These are phyloP conservation scores for Plagiodera versicolora DNA, from an alignment of 2,888 invertebrate genomes.

Conservation along the genomic window DNA sequence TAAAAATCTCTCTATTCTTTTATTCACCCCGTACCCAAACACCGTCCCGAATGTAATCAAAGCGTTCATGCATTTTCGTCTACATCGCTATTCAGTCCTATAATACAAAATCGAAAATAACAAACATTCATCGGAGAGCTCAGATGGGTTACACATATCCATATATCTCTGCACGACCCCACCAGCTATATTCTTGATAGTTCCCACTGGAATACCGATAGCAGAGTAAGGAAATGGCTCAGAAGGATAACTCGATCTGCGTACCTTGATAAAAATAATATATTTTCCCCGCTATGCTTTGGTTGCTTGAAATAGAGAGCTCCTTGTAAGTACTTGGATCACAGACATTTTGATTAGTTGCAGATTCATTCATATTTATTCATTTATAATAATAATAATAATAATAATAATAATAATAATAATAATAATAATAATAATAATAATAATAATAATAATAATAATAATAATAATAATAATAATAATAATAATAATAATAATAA, in stretches of 20 bases:
- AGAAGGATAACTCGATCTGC: neutral
- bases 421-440: no score
- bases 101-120: neutral
- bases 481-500: no score
- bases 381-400: no score
- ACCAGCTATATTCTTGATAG: neutral
- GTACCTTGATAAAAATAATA: neutral
- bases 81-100: neutral
- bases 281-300: neutral
- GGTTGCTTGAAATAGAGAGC: neutral
- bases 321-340: neutral
- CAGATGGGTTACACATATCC: neutral
- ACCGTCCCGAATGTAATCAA: neutral
- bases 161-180: neutral
- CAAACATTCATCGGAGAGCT: neutral
- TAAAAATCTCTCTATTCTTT: no score
- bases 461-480: no score
- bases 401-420: no score
- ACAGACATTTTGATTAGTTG: no score
- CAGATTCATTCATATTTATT: no score
- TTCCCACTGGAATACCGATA: neutral
- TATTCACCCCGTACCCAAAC: neutral
- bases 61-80: neutral
- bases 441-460: no score
- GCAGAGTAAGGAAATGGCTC: neutral